These are phyloP conservation scores for Tolypeutes matacus DNA, from an alignment of 2,797 vertebrate species.

Conservation along the genomic window DNA sequence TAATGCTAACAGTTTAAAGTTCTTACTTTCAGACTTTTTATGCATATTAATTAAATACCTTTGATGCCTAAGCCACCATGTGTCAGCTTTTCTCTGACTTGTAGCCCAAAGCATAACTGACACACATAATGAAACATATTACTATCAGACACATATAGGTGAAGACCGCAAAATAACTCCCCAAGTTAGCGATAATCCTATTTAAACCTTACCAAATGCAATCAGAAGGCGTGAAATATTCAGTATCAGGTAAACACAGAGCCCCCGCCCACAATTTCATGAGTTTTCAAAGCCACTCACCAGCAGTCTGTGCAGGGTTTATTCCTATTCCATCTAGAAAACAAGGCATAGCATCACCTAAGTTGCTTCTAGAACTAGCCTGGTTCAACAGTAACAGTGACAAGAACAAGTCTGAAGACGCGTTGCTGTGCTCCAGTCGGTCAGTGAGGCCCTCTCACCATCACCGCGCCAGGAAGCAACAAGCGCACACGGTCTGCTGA, in stretches of 20 bases:
- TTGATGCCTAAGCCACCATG: background rate
- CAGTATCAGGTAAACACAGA: background rate
- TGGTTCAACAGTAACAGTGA: background rate
- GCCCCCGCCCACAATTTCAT: background rate
- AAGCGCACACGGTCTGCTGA: background rate
- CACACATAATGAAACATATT: constrained; percentile 5
- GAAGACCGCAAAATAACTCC: background rate
- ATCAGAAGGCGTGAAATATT: constrained; percentile 32
- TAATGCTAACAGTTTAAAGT: background rate
- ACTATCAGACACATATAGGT: background rate
- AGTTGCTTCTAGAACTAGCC: constrained; percentile 37
- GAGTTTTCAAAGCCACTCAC: constrained; percentile 88
- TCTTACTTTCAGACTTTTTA: constrained; percentile 10
- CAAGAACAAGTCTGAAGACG: background rate
- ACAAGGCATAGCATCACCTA: constrained; percentile 49
- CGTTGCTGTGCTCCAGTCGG: too few relatives aligned
- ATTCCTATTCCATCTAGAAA: constrained; percentile 97
- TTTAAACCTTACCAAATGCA: background rate
- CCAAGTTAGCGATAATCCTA: background rate
- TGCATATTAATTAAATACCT: background rate
- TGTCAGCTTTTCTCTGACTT: constrained; percentile 23
- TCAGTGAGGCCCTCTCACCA: too few relatives aligned
- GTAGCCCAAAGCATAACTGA: background rate
- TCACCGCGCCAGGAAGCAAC: background rate
- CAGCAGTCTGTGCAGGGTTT: constrained; percentile 98